These are phyloP conservation scores for Rhagium mordax DNA, from an alignment of 2,888 invertebrate species.

Conservation along the genomic window DNA sequence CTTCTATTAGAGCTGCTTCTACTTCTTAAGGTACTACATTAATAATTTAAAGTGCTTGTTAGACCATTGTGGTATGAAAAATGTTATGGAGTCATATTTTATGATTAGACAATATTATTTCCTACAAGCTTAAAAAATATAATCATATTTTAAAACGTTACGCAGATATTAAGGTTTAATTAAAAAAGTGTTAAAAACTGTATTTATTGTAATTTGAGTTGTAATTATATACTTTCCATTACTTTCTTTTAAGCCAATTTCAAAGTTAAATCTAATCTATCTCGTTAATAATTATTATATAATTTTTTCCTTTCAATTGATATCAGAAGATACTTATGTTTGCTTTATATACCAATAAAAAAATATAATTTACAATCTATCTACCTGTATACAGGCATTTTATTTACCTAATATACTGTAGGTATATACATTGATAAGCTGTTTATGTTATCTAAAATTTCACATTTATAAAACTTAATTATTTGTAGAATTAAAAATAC, in stretches of 20 bases:
- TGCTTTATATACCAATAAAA: background rate
- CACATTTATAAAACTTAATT: background rate
- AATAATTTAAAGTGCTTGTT: background rate
- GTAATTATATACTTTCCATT: background rate
- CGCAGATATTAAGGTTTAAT: background rate
- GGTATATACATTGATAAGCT: constrained; percentile 1
- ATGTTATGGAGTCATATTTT: background rate
- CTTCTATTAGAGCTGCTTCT: constrained; percentile 14
- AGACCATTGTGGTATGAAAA: constrained; percentile 11
- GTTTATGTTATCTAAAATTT: constrained; percentile 18
- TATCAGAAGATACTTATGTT: background rate
- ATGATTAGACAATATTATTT: background rate
- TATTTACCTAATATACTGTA: background rate
- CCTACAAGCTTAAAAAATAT: background rate
- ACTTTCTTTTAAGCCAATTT: background rate
- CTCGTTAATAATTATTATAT: background rate
- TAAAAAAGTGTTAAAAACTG: background rate
- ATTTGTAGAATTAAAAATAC: constrained; percentile 1
- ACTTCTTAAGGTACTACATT: constrained; percentile 2
- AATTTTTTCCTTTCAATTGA: background rate
- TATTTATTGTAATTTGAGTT: background rate
- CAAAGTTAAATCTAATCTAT: background rate
- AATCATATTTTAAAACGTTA: background rate
- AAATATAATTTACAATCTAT: background rate
- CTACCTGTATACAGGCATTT: background rate